Conservation (phyloP, 2,888 invertebrate genomes). For the Calameuta idolon region DNA sequence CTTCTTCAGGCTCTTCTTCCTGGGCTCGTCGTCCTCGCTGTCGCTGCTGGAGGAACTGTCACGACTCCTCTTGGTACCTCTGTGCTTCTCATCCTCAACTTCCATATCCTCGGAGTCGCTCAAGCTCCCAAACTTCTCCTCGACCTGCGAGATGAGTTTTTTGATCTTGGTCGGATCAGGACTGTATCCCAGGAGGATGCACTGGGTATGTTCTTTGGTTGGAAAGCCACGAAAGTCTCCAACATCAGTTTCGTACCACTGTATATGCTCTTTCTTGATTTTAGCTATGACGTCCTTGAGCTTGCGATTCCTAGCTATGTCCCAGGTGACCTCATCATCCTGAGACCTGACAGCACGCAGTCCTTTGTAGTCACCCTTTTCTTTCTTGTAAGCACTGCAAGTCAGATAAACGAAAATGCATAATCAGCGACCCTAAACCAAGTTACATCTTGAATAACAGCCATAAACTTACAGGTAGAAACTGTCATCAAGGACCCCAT, state of each 20-base stretch:
- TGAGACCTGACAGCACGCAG: constrained; percentile 73
- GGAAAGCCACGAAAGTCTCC: constrained; percentile 69
- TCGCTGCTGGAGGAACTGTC: constrained; percentile 26
- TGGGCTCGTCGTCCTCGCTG: constrained; percentile 30
- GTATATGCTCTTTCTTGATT: constrained; percentile 72
- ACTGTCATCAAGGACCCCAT: constrained; percentile 66
- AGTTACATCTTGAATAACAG: neutral
- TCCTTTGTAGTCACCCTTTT: constrained; percentile 79
- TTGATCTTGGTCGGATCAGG: constrained; percentile 71
- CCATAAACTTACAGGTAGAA: constrained; percentile 42
- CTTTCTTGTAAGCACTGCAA: constrained; percentile 71
- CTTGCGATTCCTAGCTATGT: constrained; percentile 77
- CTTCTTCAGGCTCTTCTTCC: constrained; percentile 47
- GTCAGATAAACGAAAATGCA: neutral
- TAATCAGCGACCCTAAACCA: neutral
- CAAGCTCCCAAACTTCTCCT: constrained; percentile 30
- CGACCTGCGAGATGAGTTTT: constrained; percentile 34
- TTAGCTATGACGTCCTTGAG: constrained; percentile 72
- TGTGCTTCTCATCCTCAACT: constrained; percentile 15
- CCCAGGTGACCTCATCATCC: constrained; percentile 76
- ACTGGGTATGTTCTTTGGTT: constrained; percentile 75
- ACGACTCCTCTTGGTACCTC: constrained; percentile 31
- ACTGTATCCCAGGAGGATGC: constrained; percentile 82
- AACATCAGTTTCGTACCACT: constrained; percentile 70
- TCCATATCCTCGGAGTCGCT: constrained; percentile 26